A percentile compares a stretch with the other conserved stretches of the same genome.
These are phyloP conservation scores for Drosophila monieri DNA, from an alignment of 2,888 invertebrate species.

Conservation along the genomic window DNA sequence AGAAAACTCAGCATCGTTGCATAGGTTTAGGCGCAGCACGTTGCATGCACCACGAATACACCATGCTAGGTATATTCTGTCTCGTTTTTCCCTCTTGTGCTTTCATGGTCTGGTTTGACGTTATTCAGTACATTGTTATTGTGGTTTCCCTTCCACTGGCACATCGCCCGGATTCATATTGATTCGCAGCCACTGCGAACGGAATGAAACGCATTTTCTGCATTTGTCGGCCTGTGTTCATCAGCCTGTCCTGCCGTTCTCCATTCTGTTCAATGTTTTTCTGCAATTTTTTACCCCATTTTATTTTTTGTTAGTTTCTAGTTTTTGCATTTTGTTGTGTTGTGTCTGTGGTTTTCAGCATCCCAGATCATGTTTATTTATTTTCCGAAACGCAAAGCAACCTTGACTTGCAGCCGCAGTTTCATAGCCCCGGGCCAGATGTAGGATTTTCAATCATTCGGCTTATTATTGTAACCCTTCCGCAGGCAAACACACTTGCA, in stretches of 20 bases:
- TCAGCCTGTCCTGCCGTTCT: slow-evolving; percentile 11
- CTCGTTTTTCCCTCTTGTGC: slow-evolving; percentile 5
- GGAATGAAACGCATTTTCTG: slow-evolving; percentile 58
- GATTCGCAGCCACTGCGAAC: slow-evolving; percentile 59
- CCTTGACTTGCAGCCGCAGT: background rate
- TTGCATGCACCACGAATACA: slow-evolving; percentile 49
- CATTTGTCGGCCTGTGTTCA: slow-evolving; percentile 58
- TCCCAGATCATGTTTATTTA: background rate
- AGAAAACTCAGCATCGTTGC: slow-evolving; percentile 5
- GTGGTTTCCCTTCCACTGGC: slow-evolving; percentile 26
- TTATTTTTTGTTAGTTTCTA: slow-evolving; percentile 10
- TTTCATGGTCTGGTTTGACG: slow-evolving; percentile 38
- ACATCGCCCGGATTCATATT: slow-evolving; percentile 57
- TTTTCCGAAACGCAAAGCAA: background rate
- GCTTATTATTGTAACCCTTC: background rate
- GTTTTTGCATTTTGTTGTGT: slow-evolving; percentile 13
- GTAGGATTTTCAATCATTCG: background rate
- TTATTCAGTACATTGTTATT: slow-evolving; percentile 48
- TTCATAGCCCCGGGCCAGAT: background rate
- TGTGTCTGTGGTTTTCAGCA: slow-evolving; percentile 29
- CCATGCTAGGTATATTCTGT: slow-evolving; percentile 25
- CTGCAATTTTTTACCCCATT: slow-evolving; percentile 25
- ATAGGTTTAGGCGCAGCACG: slow-evolving; percentile 53
- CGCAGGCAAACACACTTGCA: slow-evolving; percentile 1
- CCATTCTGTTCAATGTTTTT: slow-evolving; percentile 30